These are phyloP conservation scores for Gastracanthus pulcherrimus DNA, from an alignment of 2,888 invertebrate species.

Conservation along the genomic window DNA sequence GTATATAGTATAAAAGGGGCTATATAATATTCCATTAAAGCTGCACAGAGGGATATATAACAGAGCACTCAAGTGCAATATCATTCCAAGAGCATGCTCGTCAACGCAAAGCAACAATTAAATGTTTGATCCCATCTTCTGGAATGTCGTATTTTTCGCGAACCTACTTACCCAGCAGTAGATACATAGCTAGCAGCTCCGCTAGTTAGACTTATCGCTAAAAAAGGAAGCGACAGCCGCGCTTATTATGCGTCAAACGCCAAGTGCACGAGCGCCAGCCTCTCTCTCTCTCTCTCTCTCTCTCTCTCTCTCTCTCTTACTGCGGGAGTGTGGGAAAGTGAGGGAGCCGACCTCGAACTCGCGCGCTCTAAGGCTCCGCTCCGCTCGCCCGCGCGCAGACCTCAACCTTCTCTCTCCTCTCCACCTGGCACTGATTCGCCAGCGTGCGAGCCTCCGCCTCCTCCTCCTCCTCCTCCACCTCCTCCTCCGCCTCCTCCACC, in stretches of 20 bases:
- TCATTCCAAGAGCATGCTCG: no score
- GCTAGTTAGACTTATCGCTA: not conserved
- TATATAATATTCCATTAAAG: no score
- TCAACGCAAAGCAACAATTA: no score
- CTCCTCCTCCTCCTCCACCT: not conserved
- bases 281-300: no score
- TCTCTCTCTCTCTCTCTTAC: no score
- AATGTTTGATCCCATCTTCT: no score
- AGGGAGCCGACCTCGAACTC: slow-evolving; percentile 74
- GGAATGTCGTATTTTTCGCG: not conserved
- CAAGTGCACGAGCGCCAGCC: not conserved
- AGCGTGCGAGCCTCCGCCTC: not conserved
- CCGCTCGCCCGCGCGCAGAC: slow-evolving; percentile 64
- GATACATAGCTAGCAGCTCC: no score
- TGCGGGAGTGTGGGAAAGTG: slow-evolving; percentile 73
- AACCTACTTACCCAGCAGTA: not conserved
- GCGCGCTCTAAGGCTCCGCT: no score
- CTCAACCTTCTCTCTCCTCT: slow-evolving; percentile 71
- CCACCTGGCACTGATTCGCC: slow-evolving; percentile 39
- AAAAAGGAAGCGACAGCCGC: not conserved
- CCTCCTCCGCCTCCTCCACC: not conserved
- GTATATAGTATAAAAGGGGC: no score
- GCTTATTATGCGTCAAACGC: not conserved
- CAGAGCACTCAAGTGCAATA: no score
- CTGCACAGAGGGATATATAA: no score